Evolutionary conservation across 2,113 vertebrate genomes (phyloP), one percentile per base, ranked within the genome.

Genomic region (Oryzias celebensis): DNA sequence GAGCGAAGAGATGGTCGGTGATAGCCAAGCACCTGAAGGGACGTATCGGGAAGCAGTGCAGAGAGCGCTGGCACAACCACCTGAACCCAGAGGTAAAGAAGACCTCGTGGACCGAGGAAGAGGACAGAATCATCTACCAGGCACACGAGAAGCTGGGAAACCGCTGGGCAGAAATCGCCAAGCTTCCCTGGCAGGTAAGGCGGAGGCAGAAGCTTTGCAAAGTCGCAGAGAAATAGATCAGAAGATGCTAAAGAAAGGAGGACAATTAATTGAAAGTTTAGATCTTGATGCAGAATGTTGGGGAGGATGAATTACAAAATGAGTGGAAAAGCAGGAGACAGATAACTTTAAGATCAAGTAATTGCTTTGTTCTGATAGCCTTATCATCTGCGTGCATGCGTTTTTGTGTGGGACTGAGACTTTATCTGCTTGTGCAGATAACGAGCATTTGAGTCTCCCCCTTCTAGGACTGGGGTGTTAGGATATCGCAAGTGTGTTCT

Each of bases 51-150:
- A 99, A 99, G 82, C 97, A 99, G 90, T 99, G 97, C 90, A 93
- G 97, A 49, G 97, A 99, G 88, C 94, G 97, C 84, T 99, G 97
- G 97, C 96, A 98, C 92, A 99, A 99, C 89, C 97, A 99, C 88
- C 90, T 99, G 88, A 99, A 99, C 91, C 97, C 97, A 54, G 97
- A 99, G 94, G 97, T 99, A 87, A 99, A 99, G 91, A 99, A 99
- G 94, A 98, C 97, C 54, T 99, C 97, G 62, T 99, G 97, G 97
- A 99, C 97, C 7, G 97, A 99, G 91, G 96, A 98, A 87, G 97
- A 99, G 91, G 97, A 99, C 90, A 93, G 94, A 74, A 97, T 99
- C 90, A 99, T 98, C 92, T 99, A 98, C 92, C 95, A 98, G 88
- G 97, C 97, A 49, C 97, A 99, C 76, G 98, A 98, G 90, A 97